phyloP scores from a whole-genome alignment of 2,888 invertebrate species.

The Chorisops tibialis region DNA sequence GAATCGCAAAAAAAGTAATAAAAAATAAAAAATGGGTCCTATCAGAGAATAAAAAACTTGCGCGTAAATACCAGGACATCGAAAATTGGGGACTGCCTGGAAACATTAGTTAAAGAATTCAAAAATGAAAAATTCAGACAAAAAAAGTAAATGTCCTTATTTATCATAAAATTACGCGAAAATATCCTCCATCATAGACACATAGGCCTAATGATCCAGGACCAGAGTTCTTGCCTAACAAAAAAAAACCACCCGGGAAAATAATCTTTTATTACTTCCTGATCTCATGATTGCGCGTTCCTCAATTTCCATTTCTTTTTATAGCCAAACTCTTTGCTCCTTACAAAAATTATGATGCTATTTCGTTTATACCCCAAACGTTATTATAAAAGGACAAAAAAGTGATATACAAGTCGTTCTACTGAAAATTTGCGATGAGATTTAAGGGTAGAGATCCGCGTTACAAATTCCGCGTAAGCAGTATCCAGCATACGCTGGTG shows the following conservation, averaged over 20 bases:
- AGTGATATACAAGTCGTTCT: not conserved
- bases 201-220: constrained; percentile 10
- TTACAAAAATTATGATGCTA: too few species aligned
- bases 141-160: constrained; percentile 21
- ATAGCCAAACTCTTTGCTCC: too few species aligned
- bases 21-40: not conserved
- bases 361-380: not conserved
- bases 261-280: constrained; percentile 26
- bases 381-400: not conserved
- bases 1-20: not conserved
- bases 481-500: not conserved
- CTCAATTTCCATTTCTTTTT: constrained; percentile 21
- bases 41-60: not conserved
- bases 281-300: constrained; percentile 24
- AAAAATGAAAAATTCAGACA: not conserved
- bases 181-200: not conserved
- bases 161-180: constrained; percentile 11
- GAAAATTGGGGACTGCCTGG: not conserved
- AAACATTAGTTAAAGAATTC: not conserved
- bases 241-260: constrained; percentile 20
- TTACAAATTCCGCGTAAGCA: not conserved
- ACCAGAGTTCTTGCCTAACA: not conserved
- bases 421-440: not conserved
- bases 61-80: not conserved
- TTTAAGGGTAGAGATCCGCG: not conserved